Evolutionary conservation across 2,888 invertebrate species (phyloP).

Genomic region (Prosapia bicincta): DNA sequence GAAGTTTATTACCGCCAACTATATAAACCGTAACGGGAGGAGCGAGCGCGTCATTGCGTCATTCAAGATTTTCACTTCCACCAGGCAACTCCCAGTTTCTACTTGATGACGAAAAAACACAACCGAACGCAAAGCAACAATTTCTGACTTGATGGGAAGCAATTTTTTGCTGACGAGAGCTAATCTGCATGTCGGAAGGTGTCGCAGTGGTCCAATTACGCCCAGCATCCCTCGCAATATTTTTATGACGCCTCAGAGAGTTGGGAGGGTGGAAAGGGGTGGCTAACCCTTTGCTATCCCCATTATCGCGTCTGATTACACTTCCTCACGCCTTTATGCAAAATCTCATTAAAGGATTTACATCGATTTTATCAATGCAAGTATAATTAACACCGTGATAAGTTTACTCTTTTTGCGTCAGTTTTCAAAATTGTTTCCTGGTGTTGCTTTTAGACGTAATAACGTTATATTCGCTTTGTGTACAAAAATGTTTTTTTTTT

Average conservation of each 20-base stretch:
- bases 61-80: not conserved
- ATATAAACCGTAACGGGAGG: too few relatives aligned
- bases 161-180: not conserved
- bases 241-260: constrained; percentile 2
- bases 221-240: not conserved
- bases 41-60: too few relatives aligned
- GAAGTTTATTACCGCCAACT: too few relatives aligned
- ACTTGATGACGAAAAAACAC: not conserved
- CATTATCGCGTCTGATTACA: not conserved
- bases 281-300: not conserved
- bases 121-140: not conserved
- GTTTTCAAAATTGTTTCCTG: too few relatives aligned
- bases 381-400: not conserved
- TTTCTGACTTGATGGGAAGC: not conserved
- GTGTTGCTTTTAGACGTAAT: too few relatives aligned
- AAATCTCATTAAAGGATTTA: not conserved
- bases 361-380: not conserved
- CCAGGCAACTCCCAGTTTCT: not conserved
- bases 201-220: not conserved
- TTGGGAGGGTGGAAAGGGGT: not conserved
- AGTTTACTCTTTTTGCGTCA: too few relatives aligned
- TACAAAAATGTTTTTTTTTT: too few relatives aligned
- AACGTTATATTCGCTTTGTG: too few relatives aligned
- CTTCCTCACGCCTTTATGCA: not conserved
- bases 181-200: not conserved